Evolutionary conservation across 2,888 invertebrate species (phyloP), one percentile per base, ranked within the genome.

Genomic region (Polydrusus tereticollis): DNA sequence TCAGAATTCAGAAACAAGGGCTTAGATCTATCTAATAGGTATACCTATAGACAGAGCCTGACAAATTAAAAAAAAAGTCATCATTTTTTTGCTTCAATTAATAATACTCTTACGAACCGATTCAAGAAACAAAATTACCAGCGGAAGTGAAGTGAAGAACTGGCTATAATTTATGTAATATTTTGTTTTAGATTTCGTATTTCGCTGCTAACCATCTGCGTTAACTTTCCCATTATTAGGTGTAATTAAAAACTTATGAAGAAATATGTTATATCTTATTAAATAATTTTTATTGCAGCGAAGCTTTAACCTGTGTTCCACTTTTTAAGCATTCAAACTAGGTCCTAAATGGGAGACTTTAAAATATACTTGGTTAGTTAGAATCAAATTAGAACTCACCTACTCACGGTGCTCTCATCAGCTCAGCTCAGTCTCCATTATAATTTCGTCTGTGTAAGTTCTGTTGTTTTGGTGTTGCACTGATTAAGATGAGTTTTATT

Each of bases 151-250:
- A 33, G 29, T 55, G 18, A 55, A 55, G 52, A 55, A 55, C 29
- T 14, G 23, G 7, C 52, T 10, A 55, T 55, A 29, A 55, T 23
- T 55, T 55, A 55, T 29, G 52, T 55, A 55, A 55, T 55, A 29
- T 55, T 55, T 55, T 29, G 23, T 23, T 55, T 55, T 55, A 29
- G 29, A 55, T 55, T 55, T 55, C 52, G 52, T 29, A 55, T 29
- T 29, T 55, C 16, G 16, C 52, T 55, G 52, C 16, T 18, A 14
- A 55, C 52, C 52, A 55, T 55, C 52, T 55, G 52, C 29, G 18
- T 14, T 29, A 29, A 29, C 52, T 55, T 55, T 55, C 52, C 16
- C 52, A 55, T 55, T 55, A 55, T 55, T 29, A 36, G 36, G 36
- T 36, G 8, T 55, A 55, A 55, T 55, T 55, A 55, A 55, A 55